These are phyloP conservation scores for Poecilia gillii DNA, from an alignment of 2,797 vertebrate genomes.

Conservation along the genomic window DNA sequence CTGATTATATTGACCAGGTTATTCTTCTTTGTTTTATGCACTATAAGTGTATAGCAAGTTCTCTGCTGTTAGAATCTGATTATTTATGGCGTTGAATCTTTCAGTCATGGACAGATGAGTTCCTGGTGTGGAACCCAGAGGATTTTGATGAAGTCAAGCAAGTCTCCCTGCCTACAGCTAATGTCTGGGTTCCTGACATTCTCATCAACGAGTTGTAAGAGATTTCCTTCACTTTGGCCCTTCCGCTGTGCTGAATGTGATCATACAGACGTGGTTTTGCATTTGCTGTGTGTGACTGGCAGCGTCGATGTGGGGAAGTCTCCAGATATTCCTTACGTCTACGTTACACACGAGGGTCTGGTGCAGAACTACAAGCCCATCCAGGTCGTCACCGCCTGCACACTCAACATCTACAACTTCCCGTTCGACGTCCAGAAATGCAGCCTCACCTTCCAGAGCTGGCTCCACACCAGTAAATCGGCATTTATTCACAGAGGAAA, in stretches of 20 bases:
- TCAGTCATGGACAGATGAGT: slow-evolving; percentile 92
- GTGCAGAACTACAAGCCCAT: slow-evolving; percentile 97
- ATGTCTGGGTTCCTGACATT: slow-evolving; percentile 96
- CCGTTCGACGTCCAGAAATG: slow-evolving; percentile 98
- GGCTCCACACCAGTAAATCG: slow-evolving; percentile 92
- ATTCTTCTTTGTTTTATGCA: neutral
- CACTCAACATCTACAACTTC: slow-evolving; percentile 98
- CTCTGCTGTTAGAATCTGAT: neutral
- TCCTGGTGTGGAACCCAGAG: slow-evolving; percentile 90
- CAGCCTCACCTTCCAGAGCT: slow-evolving; percentile 97
- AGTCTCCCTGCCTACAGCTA: slow-evolving; percentile 88
- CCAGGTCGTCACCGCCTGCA: slow-evolving; percentile 95
- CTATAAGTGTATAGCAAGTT: neutral
- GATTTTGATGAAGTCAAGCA: slow-evolving; percentile 91
- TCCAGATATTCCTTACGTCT: slow-evolving; percentile 94
- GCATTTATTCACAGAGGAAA: neutral
- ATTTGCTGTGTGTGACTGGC: slow-evolving; percentile 26
- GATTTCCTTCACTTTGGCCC: neutral
- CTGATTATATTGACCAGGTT: neutral
- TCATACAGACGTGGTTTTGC: neutral
- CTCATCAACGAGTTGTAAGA: slow-evolving; percentile 99
- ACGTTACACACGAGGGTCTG: slow-evolving; percentile 85
- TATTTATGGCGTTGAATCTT: slow-evolving; percentile 1
- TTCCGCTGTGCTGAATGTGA: neutral
- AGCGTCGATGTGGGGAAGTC: slow-evolving; percentile 97